Evolutionary conservation across 2,797 vertebrate genomes (phyloP).

Genomic region (Danio choprae): DNA sequence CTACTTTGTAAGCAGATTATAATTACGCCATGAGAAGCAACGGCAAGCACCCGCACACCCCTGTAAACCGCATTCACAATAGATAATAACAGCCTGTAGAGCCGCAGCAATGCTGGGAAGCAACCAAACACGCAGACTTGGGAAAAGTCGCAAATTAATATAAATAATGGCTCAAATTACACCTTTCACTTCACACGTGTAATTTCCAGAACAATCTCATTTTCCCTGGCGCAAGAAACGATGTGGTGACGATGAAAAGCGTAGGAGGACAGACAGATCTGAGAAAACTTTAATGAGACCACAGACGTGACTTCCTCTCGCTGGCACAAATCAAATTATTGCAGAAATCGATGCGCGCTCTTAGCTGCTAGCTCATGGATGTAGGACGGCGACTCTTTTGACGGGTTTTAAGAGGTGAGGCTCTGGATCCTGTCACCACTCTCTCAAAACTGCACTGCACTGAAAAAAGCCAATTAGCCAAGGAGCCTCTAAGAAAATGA

Average conservation of each 20-base stretch:
- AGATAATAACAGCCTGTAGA: constrained; percentile 4
- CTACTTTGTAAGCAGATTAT: background rate
- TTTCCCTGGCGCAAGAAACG: background rate
- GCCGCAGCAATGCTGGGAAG: background rate
- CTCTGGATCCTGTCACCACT: constrained; percentile 11
- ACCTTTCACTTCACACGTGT: background rate
- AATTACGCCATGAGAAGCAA: constrained; percentile 18
- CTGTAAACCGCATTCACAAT: background rate
- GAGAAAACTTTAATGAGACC: constrained; percentile 43
- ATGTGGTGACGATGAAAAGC: constrained; percentile 9
- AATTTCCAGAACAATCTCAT: constrained; percentile 5
- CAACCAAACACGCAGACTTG: constrained; percentile 4
- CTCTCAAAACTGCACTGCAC: constrained; percentile 30
- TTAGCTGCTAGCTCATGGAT: background rate
- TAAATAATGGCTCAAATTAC: constrained; percentile 9
- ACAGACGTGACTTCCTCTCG: constrained; percentile 25
- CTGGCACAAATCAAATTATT: constrained; percentile 43
- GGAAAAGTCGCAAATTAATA: background rate
- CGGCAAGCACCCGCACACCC: background rate
- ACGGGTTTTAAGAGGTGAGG: constrained; percentile 29
- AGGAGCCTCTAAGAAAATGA: constrained; percentile 33
- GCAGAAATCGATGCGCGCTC: constrained; percentile 9
- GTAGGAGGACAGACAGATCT: constrained; percentile 28
- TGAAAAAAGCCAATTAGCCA: constrained; percentile 46
- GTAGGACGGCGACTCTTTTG: constrained; percentile 9